These are phyloP conservation scores for Leptopilina boulardi DNA, from an alignment of 1,140 invertebrate species.

Conservation along the genomic window DNA sequence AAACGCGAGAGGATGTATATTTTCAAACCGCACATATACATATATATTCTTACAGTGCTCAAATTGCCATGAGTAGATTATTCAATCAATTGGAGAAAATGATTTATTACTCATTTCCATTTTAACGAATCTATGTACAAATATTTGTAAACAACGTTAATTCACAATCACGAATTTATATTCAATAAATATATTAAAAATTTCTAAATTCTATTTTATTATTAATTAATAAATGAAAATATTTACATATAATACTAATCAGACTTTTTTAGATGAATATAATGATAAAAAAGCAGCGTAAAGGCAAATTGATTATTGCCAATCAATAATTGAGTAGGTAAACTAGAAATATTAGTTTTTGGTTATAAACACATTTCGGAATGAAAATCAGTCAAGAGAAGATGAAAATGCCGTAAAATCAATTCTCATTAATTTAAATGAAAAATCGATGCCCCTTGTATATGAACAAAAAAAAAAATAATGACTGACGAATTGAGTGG, in stretches of 20 bases:
- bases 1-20: background rate
- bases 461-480: background rate
- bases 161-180: background rate
- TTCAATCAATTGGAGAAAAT: constrained; percentile 2
- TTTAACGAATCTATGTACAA: constrained; percentile 4
- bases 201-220: no score
- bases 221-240: no score
- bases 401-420: no score
- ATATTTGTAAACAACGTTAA: background rate
- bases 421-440: no score
- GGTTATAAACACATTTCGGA: no score
- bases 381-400: no score
- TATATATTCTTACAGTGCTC: background rate
- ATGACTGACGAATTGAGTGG: background rate
- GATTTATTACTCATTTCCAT: background rate
- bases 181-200: no score
- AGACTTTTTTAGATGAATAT: background rate
- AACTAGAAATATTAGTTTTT: no score
- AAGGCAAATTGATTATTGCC: no score
- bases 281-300: background rate
- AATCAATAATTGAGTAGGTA: no score
- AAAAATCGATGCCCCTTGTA: no score
- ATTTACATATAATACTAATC: no score
- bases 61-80: constrained; percentile 11
- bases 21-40: constrained; percentile 20